These are phyloP conservation scores for Pipra filicauda DNA, from an alignment of 2,113 vertebrate species.

Conservation along the genomic window DNA sequence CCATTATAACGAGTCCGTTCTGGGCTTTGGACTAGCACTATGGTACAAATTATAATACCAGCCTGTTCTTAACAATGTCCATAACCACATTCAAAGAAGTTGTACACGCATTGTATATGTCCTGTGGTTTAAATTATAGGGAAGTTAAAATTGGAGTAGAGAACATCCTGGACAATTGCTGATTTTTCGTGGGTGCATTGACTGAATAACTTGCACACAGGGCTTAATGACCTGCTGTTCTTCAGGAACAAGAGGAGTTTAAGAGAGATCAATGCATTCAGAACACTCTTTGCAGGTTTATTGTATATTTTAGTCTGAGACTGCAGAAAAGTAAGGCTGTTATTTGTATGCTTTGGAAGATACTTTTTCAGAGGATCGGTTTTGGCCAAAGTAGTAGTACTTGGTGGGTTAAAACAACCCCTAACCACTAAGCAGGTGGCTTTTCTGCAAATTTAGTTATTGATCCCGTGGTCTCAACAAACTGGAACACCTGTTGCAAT, in stretches of 20 bases:
- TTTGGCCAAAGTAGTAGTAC: background rate
- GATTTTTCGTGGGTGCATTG: background rate
- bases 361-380: background rate
- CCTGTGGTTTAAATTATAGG: background rate
- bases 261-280: background rate
- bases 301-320: background rate
- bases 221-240: background rate
- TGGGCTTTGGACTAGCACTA: background rate
- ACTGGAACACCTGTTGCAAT: conserved; percentile 10
- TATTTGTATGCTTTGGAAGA: background rate
- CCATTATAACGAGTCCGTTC: background rate
- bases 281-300: background rate
- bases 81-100: background rate
- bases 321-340: background rate
- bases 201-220: background rate
- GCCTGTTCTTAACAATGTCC: background rate
- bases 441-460: background rate
- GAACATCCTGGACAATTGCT: background rate
- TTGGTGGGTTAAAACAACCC: background rate
- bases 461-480: background rate
- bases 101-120: background rate
- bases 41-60: background rate
- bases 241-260: background rate
- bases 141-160: background rate
- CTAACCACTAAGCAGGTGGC: background rate